phyloP scores from a whole-genome alignment of 1,140 invertebrate genomes.

The Phthorimaea operculella region DNA sequence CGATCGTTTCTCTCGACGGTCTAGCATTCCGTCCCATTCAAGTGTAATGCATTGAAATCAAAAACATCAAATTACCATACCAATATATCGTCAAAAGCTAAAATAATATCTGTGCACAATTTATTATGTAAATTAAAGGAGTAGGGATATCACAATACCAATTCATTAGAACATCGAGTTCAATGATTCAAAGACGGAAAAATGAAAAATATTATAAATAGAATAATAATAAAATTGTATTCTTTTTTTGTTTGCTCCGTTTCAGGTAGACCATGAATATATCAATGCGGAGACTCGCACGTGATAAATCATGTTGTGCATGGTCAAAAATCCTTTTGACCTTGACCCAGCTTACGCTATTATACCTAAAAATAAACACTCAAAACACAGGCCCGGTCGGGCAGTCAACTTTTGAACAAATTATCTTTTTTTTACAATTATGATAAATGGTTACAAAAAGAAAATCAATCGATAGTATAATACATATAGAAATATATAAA shows the following conservation, averaged over 20 bases:
- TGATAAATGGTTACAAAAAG: constrained; percentile 13
- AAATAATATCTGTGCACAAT: background rate
- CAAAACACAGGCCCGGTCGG: constrained; percentile 60
- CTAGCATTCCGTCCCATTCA: background rate
- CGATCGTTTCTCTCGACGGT: background rate
- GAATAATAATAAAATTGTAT: constrained; percentile 17
- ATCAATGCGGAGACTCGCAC: too few relatives aligned
- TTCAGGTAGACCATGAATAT: constrained; percentile 28
- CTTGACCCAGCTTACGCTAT: constrained; percentile 61
- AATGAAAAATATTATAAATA: constrained; percentile 4
- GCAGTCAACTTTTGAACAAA: constrained; percentile 65
- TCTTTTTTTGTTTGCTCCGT: constrained; percentile 56
- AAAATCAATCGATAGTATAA: constrained; percentile 20
- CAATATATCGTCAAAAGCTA: background rate
- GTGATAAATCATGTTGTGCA: constrained; percentile 44
- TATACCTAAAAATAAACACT: constrained; percentile 73
- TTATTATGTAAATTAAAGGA: too few relatives aligned
- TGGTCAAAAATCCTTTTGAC: constrained; percentile 76
- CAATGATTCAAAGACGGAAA: background rate
- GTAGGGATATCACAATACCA: too few relatives aligned
- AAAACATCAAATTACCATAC: background rate
- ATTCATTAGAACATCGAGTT: background rate
- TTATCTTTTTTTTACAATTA: constrained; percentile 50
- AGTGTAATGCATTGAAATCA: background rate
- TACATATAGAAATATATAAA: constrained; percentile 25